Percentiles rank a stretch among this genome's conserved stretches.
Conservation (phyloP, 2,797 vertebrate species). For the Mus minutoides region DNA sequence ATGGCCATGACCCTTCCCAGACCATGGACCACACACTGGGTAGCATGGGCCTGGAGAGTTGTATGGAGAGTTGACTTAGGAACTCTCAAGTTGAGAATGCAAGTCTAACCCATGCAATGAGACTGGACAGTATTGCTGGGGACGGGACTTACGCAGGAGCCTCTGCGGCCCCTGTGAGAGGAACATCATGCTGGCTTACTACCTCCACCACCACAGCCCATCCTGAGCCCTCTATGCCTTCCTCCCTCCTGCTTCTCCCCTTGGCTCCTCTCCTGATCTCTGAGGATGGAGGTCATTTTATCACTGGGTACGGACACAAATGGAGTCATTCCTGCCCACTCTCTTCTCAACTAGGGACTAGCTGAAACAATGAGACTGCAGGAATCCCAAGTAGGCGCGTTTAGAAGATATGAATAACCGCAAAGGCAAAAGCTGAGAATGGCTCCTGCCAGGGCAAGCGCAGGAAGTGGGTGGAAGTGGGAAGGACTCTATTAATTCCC, state of each 20-base stretch:
- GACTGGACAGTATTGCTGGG: not conserved
- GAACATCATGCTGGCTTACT: not conserved
- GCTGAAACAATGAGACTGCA: not conserved
- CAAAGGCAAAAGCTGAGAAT: constrained; percentile 23
- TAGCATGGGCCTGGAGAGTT: not conserved
- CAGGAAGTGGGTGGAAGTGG: not conserved
- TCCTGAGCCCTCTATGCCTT: not conserved
- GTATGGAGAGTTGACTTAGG: not conserved
- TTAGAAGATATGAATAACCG: constrained; percentile 29
- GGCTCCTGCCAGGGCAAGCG: not conserved
- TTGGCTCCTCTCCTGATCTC: not conserved
- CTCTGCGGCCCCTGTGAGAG: not conserved
- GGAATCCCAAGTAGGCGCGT: not conserved
- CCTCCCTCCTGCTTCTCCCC: not conserved
- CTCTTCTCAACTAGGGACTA: not conserved
- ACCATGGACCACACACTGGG: not conserved
- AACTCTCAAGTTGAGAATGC: not conserved
- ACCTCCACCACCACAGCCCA: not conserved
- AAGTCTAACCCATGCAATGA: not conserved
- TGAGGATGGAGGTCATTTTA: not conserved
- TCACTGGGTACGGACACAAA: not conserved
- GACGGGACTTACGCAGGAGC: not conserved
- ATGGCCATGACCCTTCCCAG: not conserved
- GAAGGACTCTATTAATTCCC: constrained; percentile 25
- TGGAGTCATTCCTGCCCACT: not conserved